Conservation (phyloP, 2,888 invertebrate species). For the Drosophila helvetica region DNA sequence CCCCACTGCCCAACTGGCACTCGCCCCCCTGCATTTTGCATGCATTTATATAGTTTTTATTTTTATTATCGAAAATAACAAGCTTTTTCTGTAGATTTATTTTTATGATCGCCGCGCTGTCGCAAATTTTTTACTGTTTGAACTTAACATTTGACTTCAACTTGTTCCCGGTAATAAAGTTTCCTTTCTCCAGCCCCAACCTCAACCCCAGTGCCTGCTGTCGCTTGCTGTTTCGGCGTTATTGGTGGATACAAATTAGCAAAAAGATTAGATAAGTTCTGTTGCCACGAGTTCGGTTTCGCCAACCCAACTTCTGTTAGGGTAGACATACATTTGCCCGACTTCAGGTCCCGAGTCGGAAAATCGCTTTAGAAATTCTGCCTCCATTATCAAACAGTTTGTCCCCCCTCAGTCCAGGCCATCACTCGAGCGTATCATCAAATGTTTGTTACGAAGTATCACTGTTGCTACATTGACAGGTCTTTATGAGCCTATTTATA, state of each 20-base stretch:
- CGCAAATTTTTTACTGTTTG: conserved; percentile 41
- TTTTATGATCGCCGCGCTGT: conserved; percentile 56
- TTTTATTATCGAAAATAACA: conserved; percentile 69
- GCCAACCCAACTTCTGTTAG: conserved; percentile 48
- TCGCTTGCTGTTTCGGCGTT: conserved; percentile 16
- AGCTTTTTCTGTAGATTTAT: conserved; percentile 66
- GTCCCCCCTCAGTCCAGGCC: neutral
- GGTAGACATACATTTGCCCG: conserved; percentile 35
- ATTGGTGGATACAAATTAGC: conserved; percentile 47
- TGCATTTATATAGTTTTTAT: conserved; percentile 60
- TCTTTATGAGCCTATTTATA: neutral
- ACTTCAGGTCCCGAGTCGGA: neutral
- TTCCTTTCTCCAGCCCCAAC: conserved; percentile 16
- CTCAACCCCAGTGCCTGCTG: neutral
- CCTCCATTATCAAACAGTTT: conserved; percentile 39
- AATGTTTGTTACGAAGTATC: conserved; percentile 5
- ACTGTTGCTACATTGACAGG: conserved; percentile 12
- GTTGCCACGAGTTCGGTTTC: conserved; percentile 25
- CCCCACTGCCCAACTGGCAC: too few species aligned
- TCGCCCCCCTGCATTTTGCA: conserved; percentile 42
- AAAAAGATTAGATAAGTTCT: conserved; percentile 40
- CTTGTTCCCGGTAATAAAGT: conserved; percentile 39
- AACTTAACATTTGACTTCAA: conserved; percentile 49
- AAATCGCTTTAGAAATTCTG: conserved; percentile 4
- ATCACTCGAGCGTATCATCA: conserved; percentile 51